Evolutionary conservation across 2,797 vertebrate genomes (phyloP), one percentile per base, ranked within the genome.

Genomic region (Sphenopsis melanotis): DNA sequence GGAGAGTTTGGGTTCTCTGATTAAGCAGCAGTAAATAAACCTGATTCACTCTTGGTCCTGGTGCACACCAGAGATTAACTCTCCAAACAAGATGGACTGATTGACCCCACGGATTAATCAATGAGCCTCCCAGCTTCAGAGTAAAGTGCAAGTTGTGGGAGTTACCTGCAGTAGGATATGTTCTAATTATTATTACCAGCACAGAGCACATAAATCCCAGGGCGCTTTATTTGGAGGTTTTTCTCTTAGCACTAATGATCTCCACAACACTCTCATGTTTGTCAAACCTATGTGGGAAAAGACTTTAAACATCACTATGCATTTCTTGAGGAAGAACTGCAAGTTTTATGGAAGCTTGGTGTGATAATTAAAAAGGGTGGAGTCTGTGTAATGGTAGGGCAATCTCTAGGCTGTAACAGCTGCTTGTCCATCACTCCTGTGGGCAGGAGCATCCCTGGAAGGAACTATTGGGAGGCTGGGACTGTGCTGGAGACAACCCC

Each of bases 21-120:
- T 82, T 87, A 69, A 79, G 72, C 49, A 75, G 80, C 92, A 92
- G 89, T 93, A 97, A 97, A 96, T 94, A 96, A 96, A 84, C 88
- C 65, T 44, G 37, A 37, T 91, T 72, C 76, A 39, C 74, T 90
- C 75, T 12, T 42, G 65, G 95, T 91, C 84, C 80, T 85, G 77
- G 87, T 75, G 60, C 69, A 93, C 50, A 87, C 65, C 50, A 55
- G 65, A 87, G 94, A 97, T 96, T 97, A 94, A 94, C 87, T 97
- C 92, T 92, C 92, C 83, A 94, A 93, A 96, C 92, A 94, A 80
- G 83, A 85, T 60, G 86, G 95, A 96, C 96, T 90, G 88, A 95
- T 79, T 92, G 96, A 97, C 97, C 95, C 80, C 89, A 79, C 53
- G 92, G 96, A 96, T 96, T 97, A 96, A 96, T 97, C 96, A 96